A percentile compares a stretch with the other conserved stretches of the same genome.
Evolutionary conservation across 2,113 vertebrate species (phyloP).

Genomic region (Salvator merianae): DNA sequence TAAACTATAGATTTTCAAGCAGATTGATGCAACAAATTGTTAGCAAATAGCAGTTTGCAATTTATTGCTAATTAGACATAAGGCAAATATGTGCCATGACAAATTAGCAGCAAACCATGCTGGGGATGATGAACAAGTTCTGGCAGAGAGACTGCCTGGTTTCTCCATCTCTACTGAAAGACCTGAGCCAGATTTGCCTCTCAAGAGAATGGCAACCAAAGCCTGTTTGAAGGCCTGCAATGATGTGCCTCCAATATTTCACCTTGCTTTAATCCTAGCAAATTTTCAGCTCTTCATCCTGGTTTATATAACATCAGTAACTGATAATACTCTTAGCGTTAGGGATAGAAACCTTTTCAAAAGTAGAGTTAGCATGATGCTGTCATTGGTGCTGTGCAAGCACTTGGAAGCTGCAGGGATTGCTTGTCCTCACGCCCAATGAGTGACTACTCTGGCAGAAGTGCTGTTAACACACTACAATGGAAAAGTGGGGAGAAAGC

Average conservation of each 20-base stretch:
- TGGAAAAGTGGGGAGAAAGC: too few relatives aligned
- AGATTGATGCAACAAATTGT: constrained; percentile 89
- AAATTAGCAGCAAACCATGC: constrained; percentile 87
- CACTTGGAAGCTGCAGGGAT: too few relatives aligned
- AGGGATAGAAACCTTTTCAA: too few relatives aligned
- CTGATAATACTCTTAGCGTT: too few relatives aligned
- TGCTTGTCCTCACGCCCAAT: too few relatives aligned
- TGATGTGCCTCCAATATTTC: constrained; percentile 56
- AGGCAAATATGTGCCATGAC: constrained; percentile 86
- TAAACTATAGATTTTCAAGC: constrained; percentile 86
- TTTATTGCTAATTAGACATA: constrained; percentile 89
- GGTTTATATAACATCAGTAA: too few relatives aligned
- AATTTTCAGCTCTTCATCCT: neutral
- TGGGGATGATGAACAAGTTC: constrained; percentile 80
- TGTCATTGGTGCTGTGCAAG: too few relatives aligned
- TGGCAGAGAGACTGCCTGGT: constrained; percentile 76
- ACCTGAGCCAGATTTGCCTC: constrained; percentile 75
- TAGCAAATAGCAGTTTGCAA: constrained; percentile 89
- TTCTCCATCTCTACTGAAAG: constrained; percentile 70
- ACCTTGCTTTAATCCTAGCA: constrained; percentile 43
- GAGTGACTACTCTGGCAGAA: too few relatives aligned
- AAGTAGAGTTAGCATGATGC: too few relatives aligned
- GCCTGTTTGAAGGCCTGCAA: constrained; percentile 58
- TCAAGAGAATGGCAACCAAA: constrained; percentile 63
- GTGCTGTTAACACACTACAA: too few relatives aligned